Evolutionary conservation across 2,797 vertebrate species (phyloP), one percentile per base, ranked within the genome.

Genomic region (Syncerus caffer): DNA sequence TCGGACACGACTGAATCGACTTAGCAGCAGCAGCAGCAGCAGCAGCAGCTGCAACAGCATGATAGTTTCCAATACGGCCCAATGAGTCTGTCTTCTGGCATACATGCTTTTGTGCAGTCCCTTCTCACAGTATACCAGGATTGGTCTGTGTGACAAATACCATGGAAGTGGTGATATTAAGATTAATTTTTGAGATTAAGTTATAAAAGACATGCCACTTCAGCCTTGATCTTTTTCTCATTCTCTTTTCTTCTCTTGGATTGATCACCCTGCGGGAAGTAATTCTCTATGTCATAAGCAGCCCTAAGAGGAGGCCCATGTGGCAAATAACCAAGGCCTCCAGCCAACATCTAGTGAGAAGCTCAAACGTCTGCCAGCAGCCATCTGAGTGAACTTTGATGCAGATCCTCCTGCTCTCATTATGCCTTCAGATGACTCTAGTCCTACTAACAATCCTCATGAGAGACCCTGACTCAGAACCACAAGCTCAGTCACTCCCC

Each of bases 151-250:
- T 92, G 51, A 88, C 7, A 21, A 58, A 53, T 86, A 67, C 8
- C 6, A 50, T 10, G 47, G 19, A 60, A 83, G 5, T 93, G 53
- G 53, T 58, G 9, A 10, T 34, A n/a, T 23, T 67, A 53, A 67
- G 29, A 21, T 64, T 67, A 71, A 38, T 27, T 91, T 95, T 67
- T 74, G 34, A 62, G 27, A 88, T 50, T 79, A 86, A 88, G 42
- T 57, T 82, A 67, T 62, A 71, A 92, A 94, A 74, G 10, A 89
- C 25, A 42, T 60, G 25, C 13, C 27, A 31, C 85, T 86, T 96
- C 50, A 90, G 3, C 50, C 16, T 67, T 74, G 16, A 29, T 83
- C 5, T 84, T 80, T 90, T 31, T 64, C 3, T 71, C 16, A 42
- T 50, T 55, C 4, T 55, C 15, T 88, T 74, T 90, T 82, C 87